Evolutionary conservation across 2,888 invertebrate species (phyloP), one percentile per base, ranked within the genome.

Genomic region (Gandaritis pyraliata): DNA sequence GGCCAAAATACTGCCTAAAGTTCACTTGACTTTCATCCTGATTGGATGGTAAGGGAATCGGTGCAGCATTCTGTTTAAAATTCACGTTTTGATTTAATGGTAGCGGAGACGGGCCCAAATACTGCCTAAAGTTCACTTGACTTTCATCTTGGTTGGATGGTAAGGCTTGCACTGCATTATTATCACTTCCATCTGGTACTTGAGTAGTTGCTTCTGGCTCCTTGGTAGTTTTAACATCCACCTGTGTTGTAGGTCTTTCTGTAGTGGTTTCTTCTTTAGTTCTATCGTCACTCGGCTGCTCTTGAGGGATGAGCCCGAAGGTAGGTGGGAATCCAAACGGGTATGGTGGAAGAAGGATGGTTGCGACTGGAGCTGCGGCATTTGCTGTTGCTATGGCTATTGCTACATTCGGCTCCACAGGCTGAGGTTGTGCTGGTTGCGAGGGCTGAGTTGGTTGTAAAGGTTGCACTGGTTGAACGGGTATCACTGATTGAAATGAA

Each of bases 331-430:
- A 79, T 56, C 87, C 90, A 29, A 91, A 90, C 0, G 90, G 90
- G 53, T 88, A 92, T 0, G 91, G 90, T 0, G 92, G 91, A 6
- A 92, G 74, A 5, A 92, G 73, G 38, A 92, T 84, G 1, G 92
- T 91, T 0, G 90, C 87, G 0, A 90, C 88, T 16, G 91, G 90
- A 29, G 90, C 87, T 4, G 90, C 89, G 1, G 89, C 88, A 36
- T 90, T 85, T 1, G 92, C 88, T 1, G 90, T 90, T 1, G 92
- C 91, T 7, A 91, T 68, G 10, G 92, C 91, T 65, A 90, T 85
- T 0, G 92, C 90, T 8, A 91, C 69, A 61, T 89, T 91, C 4
- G 90, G 88, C 57, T 87, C 78, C 1, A 73, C 68, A 23, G 85
- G 80, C 18, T 72, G 74, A 45, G 68, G 73, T 54, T 73, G 76